Conservation (phyloP, 2,797 vertebrate genomes). For the Balearica regulorum region DNA sequence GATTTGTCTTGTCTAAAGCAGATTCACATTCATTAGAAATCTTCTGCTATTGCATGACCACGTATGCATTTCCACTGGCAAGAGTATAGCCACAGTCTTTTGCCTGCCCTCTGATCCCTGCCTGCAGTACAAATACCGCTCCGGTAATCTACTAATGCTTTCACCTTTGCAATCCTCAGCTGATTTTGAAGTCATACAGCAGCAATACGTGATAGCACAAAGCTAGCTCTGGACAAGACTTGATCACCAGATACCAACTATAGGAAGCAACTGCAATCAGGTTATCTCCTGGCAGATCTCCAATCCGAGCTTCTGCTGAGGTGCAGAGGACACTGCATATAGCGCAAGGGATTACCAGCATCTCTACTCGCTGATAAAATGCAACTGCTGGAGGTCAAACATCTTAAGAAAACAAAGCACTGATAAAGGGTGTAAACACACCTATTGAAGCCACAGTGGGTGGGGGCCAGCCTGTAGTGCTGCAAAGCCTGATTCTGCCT, state of each 20-base stretch:
- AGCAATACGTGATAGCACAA: background rate
- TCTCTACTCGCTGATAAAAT: background rate
- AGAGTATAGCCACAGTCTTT: background rate
- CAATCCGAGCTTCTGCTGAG: background rate
- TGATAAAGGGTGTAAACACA: background rate
- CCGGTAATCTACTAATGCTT: background rate
- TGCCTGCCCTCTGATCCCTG: background rate
- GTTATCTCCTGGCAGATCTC: conserved; percentile 11
- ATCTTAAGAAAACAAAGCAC: background rate
- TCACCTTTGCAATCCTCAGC: background rate
- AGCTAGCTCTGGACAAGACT: background rate
- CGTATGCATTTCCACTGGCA: background rate
- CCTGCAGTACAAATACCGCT: background rate
- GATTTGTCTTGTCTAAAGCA: background rate
- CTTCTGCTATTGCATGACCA: background rate
- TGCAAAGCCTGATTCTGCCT: background rate
- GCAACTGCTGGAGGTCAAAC: background rate
- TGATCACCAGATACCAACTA: background rate
- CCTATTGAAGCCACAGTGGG: background rate
- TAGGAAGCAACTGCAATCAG: background rate
- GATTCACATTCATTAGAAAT: background rate
- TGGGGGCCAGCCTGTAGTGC: rapidly evolving
- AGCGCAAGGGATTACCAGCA: background rate
- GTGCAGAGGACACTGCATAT: background rate
- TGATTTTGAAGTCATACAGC: background rate